Conservation (phyloP, 2,113 vertebrate species). For the Neoarius graeffei region DNA sequence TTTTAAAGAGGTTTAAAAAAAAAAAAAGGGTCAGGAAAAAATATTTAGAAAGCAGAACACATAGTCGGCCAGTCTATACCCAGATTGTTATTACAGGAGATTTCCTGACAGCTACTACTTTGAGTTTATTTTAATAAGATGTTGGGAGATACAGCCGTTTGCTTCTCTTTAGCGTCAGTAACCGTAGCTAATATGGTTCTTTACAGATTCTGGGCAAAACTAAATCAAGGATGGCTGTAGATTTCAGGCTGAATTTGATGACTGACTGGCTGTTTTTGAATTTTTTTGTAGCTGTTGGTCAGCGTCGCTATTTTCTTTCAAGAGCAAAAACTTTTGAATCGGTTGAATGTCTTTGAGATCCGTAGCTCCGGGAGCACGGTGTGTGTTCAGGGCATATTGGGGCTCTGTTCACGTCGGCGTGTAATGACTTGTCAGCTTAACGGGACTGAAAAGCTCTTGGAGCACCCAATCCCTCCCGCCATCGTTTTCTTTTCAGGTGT, state of each 20-base stretch:
- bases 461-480: conserved; percentile 41
- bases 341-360: conserved; percentile 4
- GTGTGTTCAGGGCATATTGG: conserved; percentile 44
- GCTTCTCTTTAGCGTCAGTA: not conserved
- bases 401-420: conserved; percentile 43
- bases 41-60: not conserved
- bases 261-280: not conserved
- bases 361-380: conserved; percentile 25
- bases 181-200: not conserved
- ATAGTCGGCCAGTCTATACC: not conserved
- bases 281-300: not conserved
- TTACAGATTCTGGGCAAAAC: not conserved
- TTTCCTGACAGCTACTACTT: conserved; percentile 10
- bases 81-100: conserved; percentile 8
- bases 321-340: conserved; percentile 7
- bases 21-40: not conserved
- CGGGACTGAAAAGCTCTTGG: conserved; percentile 62
- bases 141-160: not conserved
- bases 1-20: not conserved
- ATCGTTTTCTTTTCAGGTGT: conserved; percentile 50
- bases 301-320: not conserved
- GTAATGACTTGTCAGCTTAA: conserved; percentile 50
- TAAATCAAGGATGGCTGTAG: not conserved
- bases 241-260: not conserved
- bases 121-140: conserved; percentile 18